These are phyloP conservation scores for Zosterops lateralis DNA, from an alignment of 2,113 vertebrate species.

Conservation along the genomic window DNA sequence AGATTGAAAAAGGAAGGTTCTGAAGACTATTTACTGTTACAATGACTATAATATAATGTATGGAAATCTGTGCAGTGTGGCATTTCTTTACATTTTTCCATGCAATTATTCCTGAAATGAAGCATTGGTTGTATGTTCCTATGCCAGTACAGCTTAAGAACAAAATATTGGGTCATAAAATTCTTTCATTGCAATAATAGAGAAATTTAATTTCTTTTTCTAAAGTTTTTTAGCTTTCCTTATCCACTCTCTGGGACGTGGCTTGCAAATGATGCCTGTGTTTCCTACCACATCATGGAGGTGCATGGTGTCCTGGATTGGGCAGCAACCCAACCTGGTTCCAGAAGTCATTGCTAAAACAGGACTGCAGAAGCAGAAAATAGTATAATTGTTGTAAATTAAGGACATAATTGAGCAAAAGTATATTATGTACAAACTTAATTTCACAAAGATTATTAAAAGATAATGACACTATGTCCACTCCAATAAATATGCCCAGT, in stretches of 20 bases:
- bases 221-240: background rate
- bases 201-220: background rate
- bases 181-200: background rate
- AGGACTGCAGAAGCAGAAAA: background rate
- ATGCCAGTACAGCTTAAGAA: background rate
- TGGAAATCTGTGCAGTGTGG: background rate
- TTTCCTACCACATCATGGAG: background rate
- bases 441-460: background rate
- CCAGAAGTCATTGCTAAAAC: background rate
- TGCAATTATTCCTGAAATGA: background rate
- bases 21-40: background rate
- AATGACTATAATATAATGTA: background rate
- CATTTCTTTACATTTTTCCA: background rate
- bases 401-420: background rate
- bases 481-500: background rate
- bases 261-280: background rate
- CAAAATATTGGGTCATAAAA: background rate
- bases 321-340: background rate
- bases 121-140: background rate
- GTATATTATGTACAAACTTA: background rate
- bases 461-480: background rate
- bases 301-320: background rate
- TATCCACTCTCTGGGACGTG: background rate
- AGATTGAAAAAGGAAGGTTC: background rate
- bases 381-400: background rate